A percentile compares a stretch with the other conserved stretches of the same genome.
Conservation (phyloP, 1,140 invertebrate species). For the Vanessa atalanta region DNA sequence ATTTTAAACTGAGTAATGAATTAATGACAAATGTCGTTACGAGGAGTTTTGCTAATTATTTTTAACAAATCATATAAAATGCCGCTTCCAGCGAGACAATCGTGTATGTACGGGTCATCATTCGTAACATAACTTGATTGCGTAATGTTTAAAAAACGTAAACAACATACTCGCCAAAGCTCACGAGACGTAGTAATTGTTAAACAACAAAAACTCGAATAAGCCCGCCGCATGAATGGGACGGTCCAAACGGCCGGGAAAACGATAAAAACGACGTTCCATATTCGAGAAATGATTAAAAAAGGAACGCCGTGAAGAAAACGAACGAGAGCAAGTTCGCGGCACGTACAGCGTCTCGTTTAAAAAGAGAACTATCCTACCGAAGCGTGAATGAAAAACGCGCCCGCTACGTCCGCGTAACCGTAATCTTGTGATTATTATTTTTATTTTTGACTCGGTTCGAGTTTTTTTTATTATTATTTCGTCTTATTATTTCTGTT, state of each 20-base stretch:
- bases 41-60: neutral
- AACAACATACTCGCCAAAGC: slow-evolving; percentile 47
- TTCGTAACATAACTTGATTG: slow-evolving; percentile 44
- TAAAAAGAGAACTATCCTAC: slow-evolving; percentile 77
- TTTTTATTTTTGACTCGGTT: slow-evolving; percentile 68
- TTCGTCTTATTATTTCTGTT: slow-evolving; percentile 72
- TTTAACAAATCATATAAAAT: slow-evolving; percentile 2
- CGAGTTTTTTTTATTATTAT: slow-evolving; percentile 66
- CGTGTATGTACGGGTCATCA: slow-evolving; percentile 32
- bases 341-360: slow-evolving; percentile 69
- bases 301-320: slow-evolving; percentile 69
- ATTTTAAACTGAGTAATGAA: no score
- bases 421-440: slow-evolving; percentile 76
- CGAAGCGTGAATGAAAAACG: slow-evolving; percentile 78
- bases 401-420: slow-evolving; percentile 59
- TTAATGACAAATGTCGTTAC: no score
- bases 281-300: slow-evolving; percentile 80
- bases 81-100: neutral
- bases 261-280: slow-evolving; percentile 77
- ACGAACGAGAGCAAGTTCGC: slow-evolving; percentile 57
- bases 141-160: slow-evolving; percentile 59
- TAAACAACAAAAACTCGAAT: slow-evolving; percentile 54
- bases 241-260: slow-evolving; percentile 59
- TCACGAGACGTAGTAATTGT: slow-evolving; percentile 67
- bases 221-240: slow-evolving; percentile 60